phyloP scores from a whole-genome alignment of 2,797 vertebrate genomes.

The Enteromius anoplus region DNA sequence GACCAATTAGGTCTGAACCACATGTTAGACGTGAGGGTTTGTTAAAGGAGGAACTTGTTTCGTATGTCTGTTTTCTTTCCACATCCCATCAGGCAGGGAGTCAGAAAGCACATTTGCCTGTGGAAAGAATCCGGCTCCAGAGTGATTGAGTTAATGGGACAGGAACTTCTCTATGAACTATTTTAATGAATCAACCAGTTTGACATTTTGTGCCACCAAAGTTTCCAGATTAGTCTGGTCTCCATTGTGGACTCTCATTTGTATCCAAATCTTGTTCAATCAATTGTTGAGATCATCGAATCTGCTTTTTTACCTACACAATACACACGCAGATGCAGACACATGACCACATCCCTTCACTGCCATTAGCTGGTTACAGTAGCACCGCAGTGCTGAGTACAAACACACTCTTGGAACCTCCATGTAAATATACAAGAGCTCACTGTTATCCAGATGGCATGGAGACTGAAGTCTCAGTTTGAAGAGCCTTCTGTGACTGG shows the following conservation, averaged over 20 bases:
- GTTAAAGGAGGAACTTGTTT: conserved; percentile 41
- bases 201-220: neutral
- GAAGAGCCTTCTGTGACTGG: neutral
- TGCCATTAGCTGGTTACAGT: conserved; percentile 55
- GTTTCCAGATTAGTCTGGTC: neutral
- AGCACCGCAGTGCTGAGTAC: conserved; percentile 47
- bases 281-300: neutral
- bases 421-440: conserved; percentile 33
- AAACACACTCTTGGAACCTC: conserved; percentile 41
- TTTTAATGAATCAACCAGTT: neutral
- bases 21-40: conserved; percentile 38
- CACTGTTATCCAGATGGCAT: conserved; percentile 48
- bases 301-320: conserved; percentile 12
- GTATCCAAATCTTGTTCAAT: neutral
- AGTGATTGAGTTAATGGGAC: conserved; percentile 1
- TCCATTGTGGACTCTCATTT: neutral
- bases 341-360: conserved; percentile 51
- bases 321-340: neutral
- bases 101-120: conserved; percentile 15
- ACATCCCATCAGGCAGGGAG: conserved; percentile 21
- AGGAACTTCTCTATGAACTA: neutral
- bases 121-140: neutral
- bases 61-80: conserved; percentile 30
- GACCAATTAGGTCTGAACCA: conserved; percentile 29
- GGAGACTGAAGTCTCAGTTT: neutral